Conservation (phyloP, 2,797 vertebrate genomes). For the Chaunax sp. region DNA sequence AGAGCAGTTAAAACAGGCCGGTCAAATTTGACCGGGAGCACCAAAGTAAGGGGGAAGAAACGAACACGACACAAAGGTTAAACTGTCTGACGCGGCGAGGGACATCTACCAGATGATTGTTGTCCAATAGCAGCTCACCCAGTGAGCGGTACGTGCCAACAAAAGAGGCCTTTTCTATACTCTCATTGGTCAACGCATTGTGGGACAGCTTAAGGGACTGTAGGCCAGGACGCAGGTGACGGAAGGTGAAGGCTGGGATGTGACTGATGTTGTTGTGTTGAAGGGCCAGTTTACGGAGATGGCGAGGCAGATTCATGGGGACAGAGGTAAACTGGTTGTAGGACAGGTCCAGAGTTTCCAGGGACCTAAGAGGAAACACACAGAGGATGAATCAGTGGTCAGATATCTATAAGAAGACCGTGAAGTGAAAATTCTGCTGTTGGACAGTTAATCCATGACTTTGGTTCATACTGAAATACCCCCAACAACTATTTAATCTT, state of each 20-base stretch:
- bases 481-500: background rate
- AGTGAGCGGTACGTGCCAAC: conserved; percentile 83
- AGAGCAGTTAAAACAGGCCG: too few species aligned
- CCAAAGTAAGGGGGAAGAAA: too few species aligned
- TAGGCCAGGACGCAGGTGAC: conserved; percentile 83
- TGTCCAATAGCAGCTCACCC: conserved; percentile 82
- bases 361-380: conserved; percentile 70
- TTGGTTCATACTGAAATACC: background rate
- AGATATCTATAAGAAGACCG: background rate
- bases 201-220: conserved; percentile 83
- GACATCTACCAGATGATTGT: conserved; percentile 81
- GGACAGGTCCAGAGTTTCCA: conserved; percentile 85
- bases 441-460: background rate
- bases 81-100: conserved; percentile 83
- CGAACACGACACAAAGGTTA: too few species aligned
- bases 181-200: conserved; percentile 73
- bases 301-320: conserved; percentile 79
- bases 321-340: conserved; percentile 79
- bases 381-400: conserved; percentile 1
- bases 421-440: background rate
- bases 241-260: conserved; percentile 78
- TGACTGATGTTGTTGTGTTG: conserved; percentile 82
- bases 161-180: conserved; percentile 77
- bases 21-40: too few species aligned
- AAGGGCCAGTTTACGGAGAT: conserved; percentile 76